Evolutionary conservation across 1,140 invertebrate species (phyloP), one percentile per base, ranked within the genome.

Genomic region (Galleria mellonella): DNA sequence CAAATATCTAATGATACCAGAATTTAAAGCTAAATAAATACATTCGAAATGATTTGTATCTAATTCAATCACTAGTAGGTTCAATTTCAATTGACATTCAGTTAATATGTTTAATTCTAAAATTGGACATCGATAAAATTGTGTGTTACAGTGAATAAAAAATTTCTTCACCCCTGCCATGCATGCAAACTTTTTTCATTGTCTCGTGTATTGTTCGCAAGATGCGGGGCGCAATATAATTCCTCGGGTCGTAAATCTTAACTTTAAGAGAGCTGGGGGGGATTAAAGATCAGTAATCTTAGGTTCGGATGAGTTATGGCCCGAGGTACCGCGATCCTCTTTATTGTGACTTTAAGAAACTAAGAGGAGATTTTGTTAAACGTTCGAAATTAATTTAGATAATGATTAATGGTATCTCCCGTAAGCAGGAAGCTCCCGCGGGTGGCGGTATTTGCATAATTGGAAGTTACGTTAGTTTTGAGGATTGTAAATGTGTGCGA

Each of bases 281-380:
- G 90, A 91, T 91, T 91, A 91, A 90, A 91, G 90, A 91, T 91
- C 89, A 90, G 89, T 90, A 90, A 91, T 91, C 90, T 91, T 89
- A 89, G 87, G 87, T 88, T 75, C 84, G 81, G 87, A 90, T 90
- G 89, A 90, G 79, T 90, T 90, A 90, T 89, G 87, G 84, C 83
- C 33, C 85, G 63, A 72, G 79, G 74, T 66, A 61, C 72, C 69
- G 62, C 72, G 74, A 75, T 76, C 82, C 79, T 76, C 75, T 76
- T 74, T 83, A 83, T 82, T 82, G 81, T 83, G 76, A 84, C 76
- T 84, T 82, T 84, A 83, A 84, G 81, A 84, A 84, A 84, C 81
- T 77, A 72, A 77, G 76, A 73, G 69, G 69, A 74, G 76, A 81
- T 84, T 83, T 83, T 75, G 59, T 84, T 68, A 82, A 72, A 71